These are phyloP conservation scores for Diceros bicornis DNA, from an alignment of 2,797 vertebrate genomes.

Conservation along the genomic window DNA sequence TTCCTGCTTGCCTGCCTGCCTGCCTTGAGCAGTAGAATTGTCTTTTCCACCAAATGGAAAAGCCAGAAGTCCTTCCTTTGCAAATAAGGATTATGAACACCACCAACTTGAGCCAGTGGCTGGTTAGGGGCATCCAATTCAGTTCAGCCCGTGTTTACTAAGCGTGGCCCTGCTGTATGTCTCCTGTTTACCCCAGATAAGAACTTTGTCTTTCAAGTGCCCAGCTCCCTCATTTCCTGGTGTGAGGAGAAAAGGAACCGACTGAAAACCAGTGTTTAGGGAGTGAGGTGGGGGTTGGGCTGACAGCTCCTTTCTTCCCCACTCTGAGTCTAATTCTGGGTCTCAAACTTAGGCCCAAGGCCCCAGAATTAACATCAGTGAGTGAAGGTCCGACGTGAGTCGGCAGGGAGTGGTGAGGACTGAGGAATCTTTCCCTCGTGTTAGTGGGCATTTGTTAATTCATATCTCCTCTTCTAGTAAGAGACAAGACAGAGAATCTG, in stretches of 20 bases:
- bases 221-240: background rate
- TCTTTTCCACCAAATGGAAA: background rate
- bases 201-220: background rate
- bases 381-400: background rate
- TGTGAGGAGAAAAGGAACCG: background rate
- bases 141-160: background rate
- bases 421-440: background rate
- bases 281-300: background rate
- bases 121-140: background rate
- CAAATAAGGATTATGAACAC: background rate
- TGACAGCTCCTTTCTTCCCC: background rate
- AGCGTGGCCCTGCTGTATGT: background rate
- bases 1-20: background rate
- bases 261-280: background rate
- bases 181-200: background rate
- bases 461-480: background rate
- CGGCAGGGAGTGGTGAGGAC: background rate
- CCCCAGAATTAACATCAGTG: background rate
- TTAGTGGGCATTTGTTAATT: background rate
- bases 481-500: background rate
- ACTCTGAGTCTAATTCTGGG: background rate
- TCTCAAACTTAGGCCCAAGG: background rate
- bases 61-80: background rate
- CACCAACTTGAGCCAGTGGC: background rate
- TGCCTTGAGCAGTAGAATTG: background rate